Evolutionary conservation across 2,113 vertebrate species (phyloP).

Genomic region (Casuarius casuarius): DNA sequence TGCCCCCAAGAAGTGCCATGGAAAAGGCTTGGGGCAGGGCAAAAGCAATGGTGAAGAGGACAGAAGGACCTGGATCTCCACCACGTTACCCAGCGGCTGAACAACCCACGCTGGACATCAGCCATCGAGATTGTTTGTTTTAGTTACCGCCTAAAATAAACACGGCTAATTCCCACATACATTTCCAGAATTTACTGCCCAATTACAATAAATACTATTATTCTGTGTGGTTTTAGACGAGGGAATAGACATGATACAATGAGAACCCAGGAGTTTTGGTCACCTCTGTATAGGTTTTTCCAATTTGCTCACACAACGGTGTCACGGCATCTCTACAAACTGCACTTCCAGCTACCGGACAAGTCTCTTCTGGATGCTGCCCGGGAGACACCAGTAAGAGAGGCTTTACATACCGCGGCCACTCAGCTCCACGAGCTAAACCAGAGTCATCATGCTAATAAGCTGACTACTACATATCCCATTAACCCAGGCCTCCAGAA

Average conservation of each 20-base stretch:
- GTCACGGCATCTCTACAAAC: neutral
- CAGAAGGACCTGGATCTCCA: neutral
- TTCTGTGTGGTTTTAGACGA: constrained; percentile 8
- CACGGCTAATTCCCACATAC: neutral
- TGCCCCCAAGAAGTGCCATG: accelerated
- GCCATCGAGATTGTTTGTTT: constrained; percentile 21
- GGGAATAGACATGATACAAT: neutral
- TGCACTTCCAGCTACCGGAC: neutral
- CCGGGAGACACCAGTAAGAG: neutral
- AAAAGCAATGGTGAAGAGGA: neutral
- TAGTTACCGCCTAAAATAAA: constrained; percentile 46
- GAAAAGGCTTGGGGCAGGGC: neutral
- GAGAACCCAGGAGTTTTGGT: neutral
- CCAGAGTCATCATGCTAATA: neutral
- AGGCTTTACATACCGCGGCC: neutral
- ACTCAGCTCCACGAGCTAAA: neutral
- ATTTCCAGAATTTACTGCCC: constrained; percentile 32
- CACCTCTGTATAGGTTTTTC: neutral
- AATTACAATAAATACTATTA: constrained; percentile 9
- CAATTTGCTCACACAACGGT: neutral
- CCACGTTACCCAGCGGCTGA: neutral
- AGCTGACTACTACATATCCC: neutral
- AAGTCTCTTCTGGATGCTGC: neutral
- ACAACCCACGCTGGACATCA: neutral
- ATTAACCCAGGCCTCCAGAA: constrained; percentile 6